Base-by-base conservation (phyloP, 2,113 vertebrate genomes). In the Pycnonotus jocosus region DNA sequence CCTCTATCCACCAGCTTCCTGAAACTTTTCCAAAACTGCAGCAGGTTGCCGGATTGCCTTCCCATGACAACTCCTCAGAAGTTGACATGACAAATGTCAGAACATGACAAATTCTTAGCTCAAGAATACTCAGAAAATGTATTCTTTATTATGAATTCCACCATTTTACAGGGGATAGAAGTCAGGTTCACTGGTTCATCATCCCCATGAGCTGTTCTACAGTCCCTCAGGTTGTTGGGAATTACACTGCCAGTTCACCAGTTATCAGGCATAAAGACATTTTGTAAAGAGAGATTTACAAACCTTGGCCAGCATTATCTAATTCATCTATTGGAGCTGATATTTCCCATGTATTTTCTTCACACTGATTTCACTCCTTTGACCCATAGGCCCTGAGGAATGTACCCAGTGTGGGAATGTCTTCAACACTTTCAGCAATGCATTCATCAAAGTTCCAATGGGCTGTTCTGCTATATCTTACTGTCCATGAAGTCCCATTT, bases 221-320 rank as follows among this genome's bases (percentile, higher is more conserved):
- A 50, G 12, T 13, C 25, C 38, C 25, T 54, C 15, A 13, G 21
- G 42, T 20, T 66, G 35, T 2, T 90, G 61, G 30, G 56, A 90
- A 40, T 74, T 57, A 44, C 19, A 40, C 17, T 76, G 47, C 4
- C 71, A 42, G 21, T 42, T 90, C 51, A 53, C 5, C 28, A 61
- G 30, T 44, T 68, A 68, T 35, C 42, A 31, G 65, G 16, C 2
- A 6, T 0, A 4, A 28, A 33, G 14, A 23, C 2, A 5, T 12
- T 69, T 73, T 53, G 5, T 20, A 53, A 76, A 74, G 14, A 51
- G 38, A 58, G 35, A 20, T 60, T 60, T 64, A 54, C 33, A 71
- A 79, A 86, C 33, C 24, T 28, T 47, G n/a, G 24, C 33, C 62
- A 38, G 8, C 25, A 61, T 10, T 48, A 27, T 37, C 35, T 54